Evolutionary conservation across 2,797 vertebrate species (phyloP), one percentile per base, ranked within the genome.

Genomic region (Fratercula arctica): DNA sequence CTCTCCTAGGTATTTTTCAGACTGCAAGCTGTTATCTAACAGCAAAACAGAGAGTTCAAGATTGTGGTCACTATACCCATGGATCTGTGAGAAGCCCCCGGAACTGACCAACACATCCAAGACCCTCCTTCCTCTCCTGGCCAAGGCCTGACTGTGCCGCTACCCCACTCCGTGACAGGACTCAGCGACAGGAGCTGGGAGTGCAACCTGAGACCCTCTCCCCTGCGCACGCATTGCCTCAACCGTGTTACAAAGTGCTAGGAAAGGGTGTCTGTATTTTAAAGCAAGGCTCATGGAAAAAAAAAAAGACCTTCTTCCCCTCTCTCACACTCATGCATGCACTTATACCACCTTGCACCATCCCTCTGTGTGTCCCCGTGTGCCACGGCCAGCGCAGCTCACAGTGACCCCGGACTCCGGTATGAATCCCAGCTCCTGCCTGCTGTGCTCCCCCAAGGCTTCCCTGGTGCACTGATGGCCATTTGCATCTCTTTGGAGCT

Each of bases 61-160:
- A 31, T 31, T 9, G 13, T 19, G 18, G 29, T 21, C 1, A 14
- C 2, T 0, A 14, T 16, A 33, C 41, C 41, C 15, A 6, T 45
- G 41, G 41, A 45, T 66, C 41, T 66, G 63, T 10, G 63, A 66
- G 63, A 45, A 45, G 21, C 14, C 41, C 29, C 61, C 31, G 23
- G 15, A 33, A 21, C 31, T 66, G 63, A 33, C 20, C 6, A 33
- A 33, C 4, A 15, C 21, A 17, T 24, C 63, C 21, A 23, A 45
- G 41, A 66, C 41, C 29, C 41, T 24, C 31, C 63, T 23, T 66
- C 41, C 29, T 66, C 41, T 24, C 63, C 29, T 8, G 10, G 20
- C 5, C 41, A 45, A 66, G 41, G 63, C 41, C 41, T 66, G 63
- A 66, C 21, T 45, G 63, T 45, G 29, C 14, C 6, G 20, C 29